Conservation (phyloP, 2,113 vertebrate genomes). For the Sciurus niger region DNA sequence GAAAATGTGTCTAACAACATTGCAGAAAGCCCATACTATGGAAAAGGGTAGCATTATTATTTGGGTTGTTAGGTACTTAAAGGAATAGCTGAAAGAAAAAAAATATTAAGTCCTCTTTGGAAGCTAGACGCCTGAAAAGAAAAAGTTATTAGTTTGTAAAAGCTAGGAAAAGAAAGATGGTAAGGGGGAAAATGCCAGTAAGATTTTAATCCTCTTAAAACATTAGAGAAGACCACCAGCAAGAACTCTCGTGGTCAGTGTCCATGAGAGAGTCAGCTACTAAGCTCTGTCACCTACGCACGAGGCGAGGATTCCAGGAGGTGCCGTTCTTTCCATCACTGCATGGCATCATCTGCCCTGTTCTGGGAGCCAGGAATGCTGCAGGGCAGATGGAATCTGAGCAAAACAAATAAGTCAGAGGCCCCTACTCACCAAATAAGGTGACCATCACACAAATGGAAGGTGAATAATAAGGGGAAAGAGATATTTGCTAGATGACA, state of each 20-base stretch:
- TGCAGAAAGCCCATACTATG: neutral
- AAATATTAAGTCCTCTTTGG: neutral
- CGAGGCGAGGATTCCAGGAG: neutral
- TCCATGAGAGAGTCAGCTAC: neutral
- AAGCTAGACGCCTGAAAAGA: neutral
- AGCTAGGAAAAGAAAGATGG: neutral
- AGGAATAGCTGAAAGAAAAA: neutral
- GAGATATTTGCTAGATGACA: neutral
- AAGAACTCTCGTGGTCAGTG: neutral
- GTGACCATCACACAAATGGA: neutral
- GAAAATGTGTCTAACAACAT: neutral
- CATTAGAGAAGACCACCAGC: neutral
- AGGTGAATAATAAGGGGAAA: neutral
- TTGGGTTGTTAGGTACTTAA: constrained; percentile 4
- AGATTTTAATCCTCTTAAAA: constrained; percentile 20
- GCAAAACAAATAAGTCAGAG: neutral
- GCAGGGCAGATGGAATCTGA: neutral
- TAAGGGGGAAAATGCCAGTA: neutral
- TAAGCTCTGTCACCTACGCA: neutral
- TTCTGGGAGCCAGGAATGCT: neutral
- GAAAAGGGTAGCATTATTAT: neutral
- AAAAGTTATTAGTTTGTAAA: neutral
- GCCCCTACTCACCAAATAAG: neutral
- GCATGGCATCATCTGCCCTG: neutral
- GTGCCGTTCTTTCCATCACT: neutral